phyloP scores from a whole-genome alignment of 64 coral and sea anemone genomes.

The Montipora sp. region DNA sequence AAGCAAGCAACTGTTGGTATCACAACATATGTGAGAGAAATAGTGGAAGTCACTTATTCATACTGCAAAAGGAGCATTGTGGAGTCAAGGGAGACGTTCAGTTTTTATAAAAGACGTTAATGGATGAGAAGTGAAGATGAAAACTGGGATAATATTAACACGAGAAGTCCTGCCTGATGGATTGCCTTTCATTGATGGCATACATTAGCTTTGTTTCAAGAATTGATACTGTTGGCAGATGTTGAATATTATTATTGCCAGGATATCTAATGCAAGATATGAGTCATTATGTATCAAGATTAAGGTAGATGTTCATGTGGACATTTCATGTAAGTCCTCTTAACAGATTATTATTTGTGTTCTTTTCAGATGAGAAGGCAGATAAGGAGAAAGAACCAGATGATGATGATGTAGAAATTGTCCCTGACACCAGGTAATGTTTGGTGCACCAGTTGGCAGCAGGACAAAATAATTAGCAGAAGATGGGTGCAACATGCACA shows the following conservation, averaged over 20 bases:
- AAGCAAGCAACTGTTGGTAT: slow-evolving; percentile 6
- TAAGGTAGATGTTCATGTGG: no score
- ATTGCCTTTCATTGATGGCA: not conserved
- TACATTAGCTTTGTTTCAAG: not conserved
- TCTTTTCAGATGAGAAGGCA: slow-evolving; percentile 10
- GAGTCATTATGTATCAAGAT: not conserved
- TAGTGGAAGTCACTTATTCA: not conserved
- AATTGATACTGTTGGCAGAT: not conserved
- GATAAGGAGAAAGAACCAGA: slow-evolving; percentile 18
- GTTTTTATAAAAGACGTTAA: not conserved
- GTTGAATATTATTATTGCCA: not conserved
- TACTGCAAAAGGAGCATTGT: not conserved
- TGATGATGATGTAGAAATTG: slow-evolving; percentile 52
- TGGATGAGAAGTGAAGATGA: not conserved
- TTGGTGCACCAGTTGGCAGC: not conserved
- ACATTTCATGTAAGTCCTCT: not conserved
- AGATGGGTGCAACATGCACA: no score
- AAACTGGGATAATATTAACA: not conserved
- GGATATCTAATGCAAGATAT: not conserved
- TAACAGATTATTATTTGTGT: not conserved
- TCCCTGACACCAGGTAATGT: slow-evolving; percentile 18
- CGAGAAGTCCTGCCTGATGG: not conserved
- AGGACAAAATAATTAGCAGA: not conserved
- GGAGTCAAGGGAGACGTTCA: not conserved
- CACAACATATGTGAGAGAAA: not conserved